A percentile compares a stretch with the other conserved stretches of the same genome.
These are phyloP conservation scores for Callorhinus ursinus DNA, from an alignment of 2,113 vertebrate genomes.

Conservation along the genomic window DNA sequence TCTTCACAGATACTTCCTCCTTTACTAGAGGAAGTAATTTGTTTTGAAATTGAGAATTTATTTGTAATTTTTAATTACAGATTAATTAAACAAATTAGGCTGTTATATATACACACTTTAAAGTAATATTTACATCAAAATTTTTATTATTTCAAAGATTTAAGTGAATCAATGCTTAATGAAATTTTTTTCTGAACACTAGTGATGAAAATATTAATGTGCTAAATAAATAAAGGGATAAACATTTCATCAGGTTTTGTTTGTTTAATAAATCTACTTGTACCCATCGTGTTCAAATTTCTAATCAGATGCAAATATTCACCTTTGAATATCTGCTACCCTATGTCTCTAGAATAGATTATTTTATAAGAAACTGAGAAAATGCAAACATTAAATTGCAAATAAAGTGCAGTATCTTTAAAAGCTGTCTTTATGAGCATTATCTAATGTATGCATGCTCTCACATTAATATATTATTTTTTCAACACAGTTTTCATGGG, in stretches of 20 bases:
- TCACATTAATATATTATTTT: conserved; percentile 81
- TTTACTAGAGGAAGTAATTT: background rate
- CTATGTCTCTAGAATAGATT: conserved; percentile 71
- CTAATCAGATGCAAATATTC: conserved; percentile 83
- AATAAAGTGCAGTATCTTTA: conserved; percentile 83
- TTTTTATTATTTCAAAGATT: background rate
- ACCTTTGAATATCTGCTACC: conserved; percentile 71
- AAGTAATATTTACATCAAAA: background rate
- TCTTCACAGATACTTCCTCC: too few species aligned
- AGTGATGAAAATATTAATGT: background rate
- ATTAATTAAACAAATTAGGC: background rate
- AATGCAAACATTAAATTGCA: conserved; percentile 81
- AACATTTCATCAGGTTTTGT: conserved; percentile 29
- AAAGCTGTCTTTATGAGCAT: conserved; percentile 80
- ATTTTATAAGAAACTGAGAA: conserved; percentile 77
- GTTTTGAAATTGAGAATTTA: background rate
- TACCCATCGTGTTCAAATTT: conserved; percentile 72
- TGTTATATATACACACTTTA: background rate
- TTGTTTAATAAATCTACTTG: conserved; percentile 78
- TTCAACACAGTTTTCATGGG: conserved; percentile 79
- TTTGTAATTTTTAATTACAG: background rate
- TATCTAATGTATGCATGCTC: conserved; percentile 79
- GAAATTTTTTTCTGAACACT: background rate
- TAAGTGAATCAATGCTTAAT: background rate
- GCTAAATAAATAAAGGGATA: background rate